Percentiles rank a stretch among this genome's conserved stretches.
Evolutionary conservation across 2,113 vertebrate species (phyloP).

Genomic region (Nematolebias whitei): DNA sequence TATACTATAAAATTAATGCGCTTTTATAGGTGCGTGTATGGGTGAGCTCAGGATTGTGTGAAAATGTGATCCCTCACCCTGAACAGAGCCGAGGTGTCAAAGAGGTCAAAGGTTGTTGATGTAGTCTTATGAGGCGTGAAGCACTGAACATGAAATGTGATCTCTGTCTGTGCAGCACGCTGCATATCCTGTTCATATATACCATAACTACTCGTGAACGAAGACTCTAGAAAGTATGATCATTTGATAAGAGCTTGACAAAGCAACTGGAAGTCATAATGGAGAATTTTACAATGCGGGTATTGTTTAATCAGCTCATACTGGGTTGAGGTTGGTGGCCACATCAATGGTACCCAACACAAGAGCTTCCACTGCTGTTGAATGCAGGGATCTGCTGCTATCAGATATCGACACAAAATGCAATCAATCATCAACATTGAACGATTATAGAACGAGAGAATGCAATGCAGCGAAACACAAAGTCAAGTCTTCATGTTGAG

Average conservation of each 20-base stretch:
- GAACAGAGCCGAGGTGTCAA: conserved; percentile 34
- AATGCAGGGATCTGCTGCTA: conserved; percentile 22
- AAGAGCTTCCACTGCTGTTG: conserved; percentile 14
- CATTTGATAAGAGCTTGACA: too few species aligned
- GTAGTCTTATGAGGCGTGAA: conserved; percentile 60
- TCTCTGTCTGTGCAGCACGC: conserved; percentile 3
- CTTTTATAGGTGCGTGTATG: not conserved
- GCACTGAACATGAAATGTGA: conserved; percentile 40
- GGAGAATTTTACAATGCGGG: too few species aligned
- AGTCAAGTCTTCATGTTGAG: conserved; percentile 52
- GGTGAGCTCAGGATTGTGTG: conserved; percentile 19
- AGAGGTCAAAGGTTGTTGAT: conserved; percentile 42
- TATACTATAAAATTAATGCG: not conserved
- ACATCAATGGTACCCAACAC: conserved; percentile 13
- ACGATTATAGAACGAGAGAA: conserved; percentile 22
- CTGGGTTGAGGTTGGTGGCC: conserved; percentile 1
- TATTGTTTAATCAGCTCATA: not conserved
- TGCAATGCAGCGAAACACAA: conserved; percentile 4
- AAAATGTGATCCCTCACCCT: conserved; percentile 20
- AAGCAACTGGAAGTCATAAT: too few species aligned
- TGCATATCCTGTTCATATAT: conserved; percentile 15
- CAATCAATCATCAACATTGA: conserved; percentile 31
- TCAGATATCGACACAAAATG: conserved; percentile 29
- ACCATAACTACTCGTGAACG: conserved; percentile 2
- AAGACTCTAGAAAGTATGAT: not conserved